Base-by-base conservation (phyloP, 2,797 vertebrate genomes). In the Melanotaenia maccullochi region DNA sequence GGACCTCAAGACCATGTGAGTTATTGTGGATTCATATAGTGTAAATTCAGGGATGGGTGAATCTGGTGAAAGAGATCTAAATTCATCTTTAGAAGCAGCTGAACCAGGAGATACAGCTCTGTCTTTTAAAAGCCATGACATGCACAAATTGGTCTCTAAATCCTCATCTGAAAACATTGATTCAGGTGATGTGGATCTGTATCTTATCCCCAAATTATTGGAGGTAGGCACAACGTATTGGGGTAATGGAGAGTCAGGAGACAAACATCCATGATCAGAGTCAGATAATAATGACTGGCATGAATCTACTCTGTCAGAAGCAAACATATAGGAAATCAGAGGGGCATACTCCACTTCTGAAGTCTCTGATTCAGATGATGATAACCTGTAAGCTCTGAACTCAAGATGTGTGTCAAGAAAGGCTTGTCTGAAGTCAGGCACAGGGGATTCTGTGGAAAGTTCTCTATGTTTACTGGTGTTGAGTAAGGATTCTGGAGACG, bases 71-170 rank as follows among this genome's bases (percentile, higher is more conserved):
- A 87, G 66, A 28, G 44, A 44, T 56, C 68, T 65, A 7, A 64
- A 60, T 30, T 79, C 52, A 42, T 73, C 70, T 47, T 59, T 35
- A 20, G 71, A 83, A 55, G 22, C 30, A 54, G 35, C 0, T 55
- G 87, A 88, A 76, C 68, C 74, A 20, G 87, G 82, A 68, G 88
- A 87, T 33, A 0, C 28, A 70, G 77, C 68, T 75, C 87, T 85
- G 20, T 83, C 24, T 5, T 87, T 83, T 60, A 75, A 86, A 56
- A 72, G 33, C 82, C 80, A 85, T 0, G 68, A 47, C 1, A 60
- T 22, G 36, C 68, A 78, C n/a, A 88, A 42, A 60, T 87, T 75
- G 14, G 70, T 77, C 54, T 88, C 79, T 0, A 83, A 35, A 30
- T 87, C 81, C 0, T 76, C 73, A 38, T 74, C 70, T 65, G 79